Evolutionary conservation across 2,797 vertebrate species (phyloP).

Genomic region (Tadarida brasiliensis): DNA sequence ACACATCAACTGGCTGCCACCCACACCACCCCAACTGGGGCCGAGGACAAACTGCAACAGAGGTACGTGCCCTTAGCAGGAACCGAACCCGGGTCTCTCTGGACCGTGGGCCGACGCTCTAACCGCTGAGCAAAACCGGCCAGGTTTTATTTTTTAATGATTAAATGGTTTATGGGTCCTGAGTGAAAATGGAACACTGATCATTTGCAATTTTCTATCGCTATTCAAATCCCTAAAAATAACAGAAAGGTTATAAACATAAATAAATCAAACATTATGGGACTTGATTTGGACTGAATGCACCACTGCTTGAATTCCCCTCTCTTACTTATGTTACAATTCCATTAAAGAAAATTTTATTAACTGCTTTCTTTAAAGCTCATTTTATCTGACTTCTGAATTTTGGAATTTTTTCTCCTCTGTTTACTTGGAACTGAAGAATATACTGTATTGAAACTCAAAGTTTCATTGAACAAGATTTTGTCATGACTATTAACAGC

Average conservation of each 20-base stretch:
- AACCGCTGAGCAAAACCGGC: too few relatives aligned
- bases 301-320: background rate
- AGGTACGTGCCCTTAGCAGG: too few relatives aligned
- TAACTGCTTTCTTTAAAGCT: background rate
- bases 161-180: background rate
- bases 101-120: too few relatives aligned
- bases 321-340: background rate
- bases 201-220: background rate
- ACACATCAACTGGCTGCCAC: too few relatives aligned
- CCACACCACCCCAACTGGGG: too few relatives aligned
- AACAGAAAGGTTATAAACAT: background rate
- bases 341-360: background rate
- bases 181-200: background rate
- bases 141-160: background rate
- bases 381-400: background rate
- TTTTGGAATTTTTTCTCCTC: background rate
- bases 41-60: too few relatives aligned
- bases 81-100: too few relatives aligned
- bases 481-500: background rate
- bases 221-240: background rate
- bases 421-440: background rate
- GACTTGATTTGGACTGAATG: background rate
- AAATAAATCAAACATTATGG: background rate
- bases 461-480: background rate
- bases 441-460: slow-evolving; percentile 4